Base-by-base conservation (phyloP, 2,888 invertebrate genomes). In the Lathronympha strigana region DNA sequence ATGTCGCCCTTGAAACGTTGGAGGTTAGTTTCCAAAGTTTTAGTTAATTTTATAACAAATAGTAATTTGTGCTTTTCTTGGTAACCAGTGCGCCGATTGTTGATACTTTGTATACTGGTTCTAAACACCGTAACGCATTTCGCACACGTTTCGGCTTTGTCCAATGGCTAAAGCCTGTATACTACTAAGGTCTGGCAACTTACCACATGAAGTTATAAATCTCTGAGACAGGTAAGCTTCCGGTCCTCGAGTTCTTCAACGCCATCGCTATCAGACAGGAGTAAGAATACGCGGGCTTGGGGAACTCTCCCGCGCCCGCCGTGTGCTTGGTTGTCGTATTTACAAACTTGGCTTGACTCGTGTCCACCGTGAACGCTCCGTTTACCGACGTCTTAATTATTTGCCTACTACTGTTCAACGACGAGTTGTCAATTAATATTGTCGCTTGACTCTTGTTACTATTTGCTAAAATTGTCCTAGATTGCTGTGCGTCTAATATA, bases 181-280 rank as follows among this genome's bases (percentile, higher is more conserved):
- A 31, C 8, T 36, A 8, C n/a, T 19, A 6, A 31, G 9, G 4
- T 36, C 15, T 25, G 4, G 45, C 25, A 50, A 93, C 96, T 94
- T 90, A 97, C 96, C 98, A 99, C 97, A 99, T 98, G 82, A 99
- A 99, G 84, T 97, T 98, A 88, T 99, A 99, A 75, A 99, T 99
- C 92, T 99, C 99, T 11, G 98, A 98, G 36, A 99, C 99, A 3
- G 99, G 99, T 77, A 99, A 90, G 77, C 98, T 97, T 62, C 99
- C 99, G 62, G 96, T 96, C 75, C 96, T 94, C 69, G 98, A 98
- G 86, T 99, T 99, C 88, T 99, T 99, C 69, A 99, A 91, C 4
- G 99, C 98, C 97, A 99, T 96, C 0, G 99, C 99, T 82, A 99
- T 99, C 71, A 99, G 93, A 90, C 99, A 99, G 67, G 98, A 98